Evolutionary conservation across 2,888 invertebrate genomes (phyloP).

Genomic region (Myopa testacea): DNA sequence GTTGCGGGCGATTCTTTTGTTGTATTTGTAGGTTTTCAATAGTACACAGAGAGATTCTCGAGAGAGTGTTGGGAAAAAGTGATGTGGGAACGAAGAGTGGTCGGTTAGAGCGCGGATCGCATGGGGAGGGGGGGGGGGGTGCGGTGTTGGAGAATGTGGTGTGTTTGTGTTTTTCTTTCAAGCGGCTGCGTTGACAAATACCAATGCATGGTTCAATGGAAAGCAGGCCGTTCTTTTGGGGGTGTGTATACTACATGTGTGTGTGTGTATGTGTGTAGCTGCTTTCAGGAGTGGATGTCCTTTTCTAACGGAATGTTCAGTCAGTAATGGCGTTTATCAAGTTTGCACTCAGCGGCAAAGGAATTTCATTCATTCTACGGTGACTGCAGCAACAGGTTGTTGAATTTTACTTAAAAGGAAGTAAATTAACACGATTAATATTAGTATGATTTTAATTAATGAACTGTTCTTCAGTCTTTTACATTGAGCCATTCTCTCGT

Average conservation of each 20-base stretch:
- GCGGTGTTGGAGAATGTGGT: not conserved
- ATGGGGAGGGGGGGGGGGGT: constrained; percentile 21
- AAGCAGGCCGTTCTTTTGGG: not conserved
- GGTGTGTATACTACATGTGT: not conserved
- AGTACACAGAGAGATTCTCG: constrained; percentile 38
- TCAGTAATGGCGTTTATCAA: constrained; percentile 38
- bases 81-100: not conserved
- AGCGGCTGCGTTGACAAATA: constrained; percentile 4
- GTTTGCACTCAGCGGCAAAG: constrained; percentile 4
- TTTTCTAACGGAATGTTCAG: constrained; percentile 24
- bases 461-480: too few species aligned
- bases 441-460: too few species aligned
- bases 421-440: too few species aligned
- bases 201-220: not conserved
- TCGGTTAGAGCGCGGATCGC: too few species aligned
- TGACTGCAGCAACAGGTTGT: not conserved
- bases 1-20: constrained; percentile 45
- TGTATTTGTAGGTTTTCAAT: constrained; percentile 47
- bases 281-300: constrained; percentile 10
- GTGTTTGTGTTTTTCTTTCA: too few species aligned
- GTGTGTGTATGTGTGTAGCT: constrained; percentile 9
- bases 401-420: not conserved
- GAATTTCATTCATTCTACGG: constrained; percentile 16
- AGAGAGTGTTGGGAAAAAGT: not conserved
- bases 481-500: too few species aligned